Evolutionary conservation across 2,113 vertebrate species (phyloP).

Genomic region (Melanostigma gelatinosum): DNA sequence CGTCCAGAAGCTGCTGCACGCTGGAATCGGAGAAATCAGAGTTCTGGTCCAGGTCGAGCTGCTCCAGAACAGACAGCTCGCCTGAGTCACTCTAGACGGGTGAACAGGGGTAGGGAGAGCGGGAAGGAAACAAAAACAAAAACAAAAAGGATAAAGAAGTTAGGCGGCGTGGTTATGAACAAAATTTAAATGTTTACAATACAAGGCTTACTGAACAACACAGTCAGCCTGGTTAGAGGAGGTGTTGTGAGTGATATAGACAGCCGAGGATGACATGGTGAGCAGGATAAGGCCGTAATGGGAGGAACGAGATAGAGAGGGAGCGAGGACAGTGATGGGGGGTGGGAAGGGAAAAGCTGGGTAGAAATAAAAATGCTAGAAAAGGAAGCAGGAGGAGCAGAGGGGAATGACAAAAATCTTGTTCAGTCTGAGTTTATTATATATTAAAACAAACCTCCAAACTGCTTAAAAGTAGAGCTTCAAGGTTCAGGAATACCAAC

Average conservation of each 20-base stretch:
- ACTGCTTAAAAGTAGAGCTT: conserved; percentile 8
- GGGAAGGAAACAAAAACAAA: neutral
- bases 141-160: neutral
- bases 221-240: conserved; percentile 6
- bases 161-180: neutral
- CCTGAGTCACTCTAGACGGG: conserved; percentile 82
- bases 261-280: conserved; percentile 55
- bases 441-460: conserved; percentile 35
- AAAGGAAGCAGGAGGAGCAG: conserved; percentile 18
- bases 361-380: conserved; percentile 11
- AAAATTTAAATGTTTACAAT: neutral
- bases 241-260: conserved; percentile 34
- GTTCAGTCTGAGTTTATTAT: conserved; percentile 25
- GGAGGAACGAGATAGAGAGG: conserved; percentile 45
- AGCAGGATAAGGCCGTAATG: conserved; percentile 54
- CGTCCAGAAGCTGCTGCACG: conserved; percentile 90
- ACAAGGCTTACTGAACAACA: neutral
- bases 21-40: conserved; percentile 87
- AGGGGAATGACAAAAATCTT: conserved; percentile 21
- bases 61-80: conserved; percentile 83
- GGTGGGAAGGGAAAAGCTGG: conserved; percentile 6
- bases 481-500: neutral
- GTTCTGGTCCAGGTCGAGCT: conserved; percentile 83
- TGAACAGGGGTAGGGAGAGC: neutral
- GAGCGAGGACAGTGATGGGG: conserved; percentile 14